phyloP scores from a whole-genome alignment of 1,140 invertebrate genomes.

The Orius laevigatus region DNA sequence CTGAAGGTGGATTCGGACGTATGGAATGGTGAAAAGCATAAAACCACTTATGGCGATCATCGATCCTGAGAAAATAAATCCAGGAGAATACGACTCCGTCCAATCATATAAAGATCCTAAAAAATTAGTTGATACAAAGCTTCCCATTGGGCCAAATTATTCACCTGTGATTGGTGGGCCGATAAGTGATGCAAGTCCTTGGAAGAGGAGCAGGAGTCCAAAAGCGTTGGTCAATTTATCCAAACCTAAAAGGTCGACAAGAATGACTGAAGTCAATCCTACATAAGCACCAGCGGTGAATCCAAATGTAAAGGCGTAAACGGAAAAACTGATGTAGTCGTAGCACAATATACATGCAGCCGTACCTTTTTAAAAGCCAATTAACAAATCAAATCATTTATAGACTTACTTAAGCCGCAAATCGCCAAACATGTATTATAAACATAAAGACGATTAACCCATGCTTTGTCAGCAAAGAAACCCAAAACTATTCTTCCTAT shows the following conservation, averaged over 20 bases:
- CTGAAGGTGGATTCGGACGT: constrained; percentile 39
- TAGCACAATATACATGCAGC: constrained; percentile 53
- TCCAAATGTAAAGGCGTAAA: constrained; percentile 72
- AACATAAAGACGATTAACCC: constrained; percentile 72
- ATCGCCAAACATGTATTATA: constrained; percentile 74
- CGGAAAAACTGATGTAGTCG: constrained; percentile 46
- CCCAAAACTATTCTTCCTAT: constrained; percentile 73
- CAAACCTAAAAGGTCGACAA: constrained; percentile 72
- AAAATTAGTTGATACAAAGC: constrained; percentile 9
- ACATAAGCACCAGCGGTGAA: constrained; percentile 85
- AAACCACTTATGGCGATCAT: constrained; percentile 73
- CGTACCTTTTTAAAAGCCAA: constrained; percentile 43
- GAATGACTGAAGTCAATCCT: constrained; percentile 75
- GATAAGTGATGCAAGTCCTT: constrained; percentile 76
- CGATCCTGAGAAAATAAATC: constrained; percentile 64
- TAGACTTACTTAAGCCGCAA: constrained; percentile 62
- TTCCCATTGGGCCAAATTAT: neutral
- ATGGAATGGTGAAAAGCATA: constrained; percentile 74
- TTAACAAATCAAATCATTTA: constrained; percentile 2
- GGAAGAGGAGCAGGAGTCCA: constrained; percentile 77
- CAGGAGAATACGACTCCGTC: constrained; percentile 59
- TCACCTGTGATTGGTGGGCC: constrained; percentile 79
- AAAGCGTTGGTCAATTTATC: constrained; percentile 84
- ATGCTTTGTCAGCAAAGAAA: constrained; percentile 70
- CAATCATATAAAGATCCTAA: constrained; percentile 61